A percentile compares a stretch with the other conserved stretches of the same genome.
Conservation (phyloP, 1,140 invertebrate genomes). For the Hycleus cichorii region DNA sequence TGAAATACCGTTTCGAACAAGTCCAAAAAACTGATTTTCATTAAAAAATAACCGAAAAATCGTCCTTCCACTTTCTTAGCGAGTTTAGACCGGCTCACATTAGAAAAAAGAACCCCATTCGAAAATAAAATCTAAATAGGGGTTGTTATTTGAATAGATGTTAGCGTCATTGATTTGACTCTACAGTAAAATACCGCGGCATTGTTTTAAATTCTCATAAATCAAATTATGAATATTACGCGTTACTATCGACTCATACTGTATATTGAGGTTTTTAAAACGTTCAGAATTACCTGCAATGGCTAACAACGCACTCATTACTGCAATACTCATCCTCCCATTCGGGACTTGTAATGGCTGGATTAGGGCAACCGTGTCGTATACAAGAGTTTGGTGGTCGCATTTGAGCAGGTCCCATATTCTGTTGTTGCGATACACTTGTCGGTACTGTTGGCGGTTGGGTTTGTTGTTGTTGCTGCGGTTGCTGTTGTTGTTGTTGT, state of each 20-base stretch:
- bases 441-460: constrained; percentile 37
- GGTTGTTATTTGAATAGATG: no score
- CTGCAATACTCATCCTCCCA: constrained; percentile 98
- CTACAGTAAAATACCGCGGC: no score
- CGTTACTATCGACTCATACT: no score
- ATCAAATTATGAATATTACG: neutral
- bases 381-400: constrained; percentile 66
- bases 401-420: constrained; percentile 41
- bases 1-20: no score
- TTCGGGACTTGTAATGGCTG: constrained; percentile 82
- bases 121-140: no score
- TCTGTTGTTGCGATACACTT: constrained; percentile 34
- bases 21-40: no score
- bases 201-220: no score
- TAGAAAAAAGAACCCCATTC: no score
- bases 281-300: constrained; percentile 67
- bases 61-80: no score
- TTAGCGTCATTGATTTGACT: no score
- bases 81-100: no score
- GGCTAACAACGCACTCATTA: constrained; percentile 93
- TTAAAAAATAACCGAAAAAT: no score
- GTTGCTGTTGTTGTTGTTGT: constrained; percentile 40
- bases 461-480: constrained; percentile 41
- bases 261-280: neutral
- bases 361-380: constrained; percentile 83